Evolutionary conservation across 2,888 invertebrate genomes (phyloP), one percentile per base, ranked within the genome.

Genomic region (Monoplex corrugatus): DNA sequence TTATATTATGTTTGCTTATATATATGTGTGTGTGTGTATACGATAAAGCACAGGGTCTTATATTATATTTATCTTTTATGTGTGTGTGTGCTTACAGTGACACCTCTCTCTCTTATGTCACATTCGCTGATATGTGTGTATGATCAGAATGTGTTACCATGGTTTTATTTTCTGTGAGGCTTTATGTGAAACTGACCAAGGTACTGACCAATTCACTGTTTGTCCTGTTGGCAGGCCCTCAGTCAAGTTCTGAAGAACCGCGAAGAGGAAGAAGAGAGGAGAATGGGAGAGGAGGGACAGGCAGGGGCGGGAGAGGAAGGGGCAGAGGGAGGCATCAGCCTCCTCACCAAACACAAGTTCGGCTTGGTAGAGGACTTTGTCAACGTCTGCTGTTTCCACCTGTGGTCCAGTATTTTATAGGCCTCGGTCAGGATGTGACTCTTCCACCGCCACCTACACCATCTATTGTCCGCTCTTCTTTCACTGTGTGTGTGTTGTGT

Each of bases 351-450:
- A 6, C 88, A 89, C 50, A 84, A 93, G 80, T 90, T 92, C 83
- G 91, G 91, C 75, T 92, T 94, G 3, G 90, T 94, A 63, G 94
- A 94, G 89, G 92, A 93, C 85, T 94, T 95, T 90, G 92, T 95
- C 68, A 94, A 94, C 90, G 92, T 93, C 32, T 94, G 94, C 87
- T 94, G 94, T 86, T 94, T 92, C 90, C 94, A 95, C 89, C 92
- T 94, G 38, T 94, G 94, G 94, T 90, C 92, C 57, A 92, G 93
- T 45, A 92, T 94, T 92, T 87, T 94, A 44, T 78, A 87, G 72
- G 45, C 32, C 75, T 87, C 87, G 23, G 78, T 40, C 44, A 44
- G 68, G 72, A 28, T 44, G 45, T 32, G 72, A 87, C 72, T 75
- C 32, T 19, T 72, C n/a, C 40, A 78, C 32, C 16, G 78, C 78